Conservation (phyloP, 2,797 vertebrate genomes). For the Pseudomugil gertrudae region DNA sequence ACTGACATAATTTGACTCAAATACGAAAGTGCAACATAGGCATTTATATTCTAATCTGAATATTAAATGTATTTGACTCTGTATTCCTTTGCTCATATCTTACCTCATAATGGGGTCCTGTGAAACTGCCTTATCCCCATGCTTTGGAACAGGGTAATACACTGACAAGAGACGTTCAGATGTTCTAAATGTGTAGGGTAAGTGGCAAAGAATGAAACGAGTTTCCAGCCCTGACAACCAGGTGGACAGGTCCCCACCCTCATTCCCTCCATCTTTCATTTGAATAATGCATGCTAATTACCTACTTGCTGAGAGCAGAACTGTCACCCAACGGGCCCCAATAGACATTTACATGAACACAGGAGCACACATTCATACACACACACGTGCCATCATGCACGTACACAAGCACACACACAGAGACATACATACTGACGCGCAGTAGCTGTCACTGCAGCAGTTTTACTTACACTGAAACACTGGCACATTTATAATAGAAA, state of each 20-base stretch:
- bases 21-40: constrained; percentile 32
- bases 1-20: constrained; percentile 42
- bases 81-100: constrained; percentile 50
- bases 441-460: constrained; percentile 51
- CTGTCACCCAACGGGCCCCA: constrained; percentile 72
- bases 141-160: constrained; percentile 56
- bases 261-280: constrained; percentile 77
- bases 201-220: constrained; percentile 71
- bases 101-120: constrained; percentile 36
- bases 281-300: constrained; percentile 87
- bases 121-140: constrained; percentile 47
- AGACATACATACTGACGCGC: constrained; percentile 6
- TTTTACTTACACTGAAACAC: constrained; percentile 52
- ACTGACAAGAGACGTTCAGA: constrained; percentile 64
- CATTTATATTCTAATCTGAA: constrained; percentile 38
- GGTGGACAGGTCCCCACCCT: constrained; percentile 79
- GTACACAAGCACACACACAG: not conserved
- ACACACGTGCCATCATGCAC: not conserved
- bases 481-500: constrained; percentile 69
- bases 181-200: constrained; percentile 67
- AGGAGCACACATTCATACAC: constrained; percentile 27
- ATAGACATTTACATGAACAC: constrained; percentile 60
- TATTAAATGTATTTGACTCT: constrained; percentile 49
- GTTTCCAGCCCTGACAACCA: constrained; percentile 73
- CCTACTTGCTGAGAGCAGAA: constrained; percentile 78